Percentiles rank a stretch among this genome's conserved stretches.
Evolutionary conservation across 2,113 vertebrate species (phyloP).

Genomic region (Pterocles orientalis): DNA sequence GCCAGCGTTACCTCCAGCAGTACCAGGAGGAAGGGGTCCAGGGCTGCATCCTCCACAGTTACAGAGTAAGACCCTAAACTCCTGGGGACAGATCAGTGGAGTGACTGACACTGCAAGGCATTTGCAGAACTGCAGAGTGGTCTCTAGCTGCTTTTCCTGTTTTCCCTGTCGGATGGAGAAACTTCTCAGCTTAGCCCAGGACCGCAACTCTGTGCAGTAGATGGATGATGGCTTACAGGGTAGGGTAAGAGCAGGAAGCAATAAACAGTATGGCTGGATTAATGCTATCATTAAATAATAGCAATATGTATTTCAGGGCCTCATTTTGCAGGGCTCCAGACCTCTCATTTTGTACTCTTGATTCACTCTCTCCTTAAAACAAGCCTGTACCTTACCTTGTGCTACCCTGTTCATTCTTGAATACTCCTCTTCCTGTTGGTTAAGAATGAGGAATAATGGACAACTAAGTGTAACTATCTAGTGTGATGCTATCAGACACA

Average conservation of each 20-base stretch:
- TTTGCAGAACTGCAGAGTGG: not conserved
- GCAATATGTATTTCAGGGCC: not conserved
- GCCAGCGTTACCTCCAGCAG: not conserved
- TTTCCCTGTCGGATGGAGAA: not conserved
- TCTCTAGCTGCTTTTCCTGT: not conserved
- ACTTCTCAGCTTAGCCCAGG: not conserved
- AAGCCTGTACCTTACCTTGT: not conserved
- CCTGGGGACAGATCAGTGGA: not conserved
- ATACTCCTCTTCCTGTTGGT: not conserved
- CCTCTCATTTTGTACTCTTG: not conserved
- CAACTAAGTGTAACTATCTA: not conserved
- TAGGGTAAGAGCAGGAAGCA: not conserved
- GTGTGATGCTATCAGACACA: not conserved
- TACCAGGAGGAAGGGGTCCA: not conserved
- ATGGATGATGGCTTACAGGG: not conserved
- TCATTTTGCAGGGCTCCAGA: not conserved
- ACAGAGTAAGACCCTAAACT: not conserved
- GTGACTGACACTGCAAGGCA: not conserved
- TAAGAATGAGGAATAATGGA: not conserved
- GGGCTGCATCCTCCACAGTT: not conserved
- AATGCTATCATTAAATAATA: not conserved
- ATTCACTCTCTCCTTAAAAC: not conserved
- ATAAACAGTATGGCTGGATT: not conserved
- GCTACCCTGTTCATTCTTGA: not conserved
- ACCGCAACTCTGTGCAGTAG: not conserved